phyloP scores from a whole-genome alignment of 2,113 vertebrate species.

The Corydoras maculifer region DNA sequence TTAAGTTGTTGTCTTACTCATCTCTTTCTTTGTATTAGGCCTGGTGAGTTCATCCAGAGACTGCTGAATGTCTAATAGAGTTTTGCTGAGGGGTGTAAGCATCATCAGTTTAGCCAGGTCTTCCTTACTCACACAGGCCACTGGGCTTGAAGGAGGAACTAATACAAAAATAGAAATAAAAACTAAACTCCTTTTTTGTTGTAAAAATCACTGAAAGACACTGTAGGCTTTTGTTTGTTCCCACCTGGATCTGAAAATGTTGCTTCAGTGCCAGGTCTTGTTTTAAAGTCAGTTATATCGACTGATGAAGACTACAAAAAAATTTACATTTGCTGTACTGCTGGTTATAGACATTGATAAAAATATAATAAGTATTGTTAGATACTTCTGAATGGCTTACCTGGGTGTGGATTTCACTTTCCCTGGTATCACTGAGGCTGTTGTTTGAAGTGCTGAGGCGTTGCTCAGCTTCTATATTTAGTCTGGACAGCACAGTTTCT shows the following conservation, averaged over 20 bases:
- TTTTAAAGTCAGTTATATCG: constrained; percentile 50
- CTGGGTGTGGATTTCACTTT: constrained; percentile 49
- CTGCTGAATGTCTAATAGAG: constrained; percentile 68
- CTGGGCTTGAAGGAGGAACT: constrained; percentile 45
- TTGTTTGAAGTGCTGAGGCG: constrained; percentile 29
- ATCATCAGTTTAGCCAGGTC: constrained; percentile 65
- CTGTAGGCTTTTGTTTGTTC: neutral
- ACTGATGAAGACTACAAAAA: constrained; percentile 51
- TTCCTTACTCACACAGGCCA: constrained; percentile 61
- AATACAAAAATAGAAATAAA: constrained; percentile 20
- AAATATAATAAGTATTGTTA: no score
- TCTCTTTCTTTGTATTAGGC: constrained; percentile 25
- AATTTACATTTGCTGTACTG: no score
- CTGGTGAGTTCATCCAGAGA: constrained; percentile 52
- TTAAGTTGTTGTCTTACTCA: constrained; percentile 7
- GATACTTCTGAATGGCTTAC: constrained; percentile 6
- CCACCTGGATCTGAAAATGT: constrained; percentile 46
- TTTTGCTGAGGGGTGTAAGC: constrained; percentile 70
- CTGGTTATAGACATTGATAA: no score
- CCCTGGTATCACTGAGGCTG: constrained; percentile 42
- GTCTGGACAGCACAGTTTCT: constrained; percentile 53
- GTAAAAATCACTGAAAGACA: neutral
- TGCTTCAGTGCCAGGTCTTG: constrained; percentile 29
- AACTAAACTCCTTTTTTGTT: neutral
- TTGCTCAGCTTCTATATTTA: constrained; percentile 50